phyloP scores from a whole-genome alignment of 2,888 invertebrate species.

The Catocala nupta region DNA sequence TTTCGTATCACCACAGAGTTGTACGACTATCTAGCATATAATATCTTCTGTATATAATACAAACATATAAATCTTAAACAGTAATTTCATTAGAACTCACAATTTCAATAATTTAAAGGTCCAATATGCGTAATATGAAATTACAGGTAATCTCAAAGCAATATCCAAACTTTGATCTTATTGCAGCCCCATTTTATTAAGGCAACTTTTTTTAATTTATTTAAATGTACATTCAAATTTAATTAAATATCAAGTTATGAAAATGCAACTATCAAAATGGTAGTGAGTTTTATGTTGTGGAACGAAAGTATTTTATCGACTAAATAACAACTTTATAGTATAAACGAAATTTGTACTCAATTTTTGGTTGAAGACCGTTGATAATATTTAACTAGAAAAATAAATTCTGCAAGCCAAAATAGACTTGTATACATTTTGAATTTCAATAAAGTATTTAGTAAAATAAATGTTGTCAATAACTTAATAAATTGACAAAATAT shows the following conservation, averaged over 20 bases:
- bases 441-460: background rate
- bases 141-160: no score
- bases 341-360: slow-evolving; percentile 39
- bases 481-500: no score
- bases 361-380: slow-evolving; percentile 34
- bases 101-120: no score
- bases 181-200: no score
- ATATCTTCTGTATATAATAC: background rate
- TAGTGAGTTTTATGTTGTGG: background rate
- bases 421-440: background rate
- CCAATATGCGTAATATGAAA: no score
- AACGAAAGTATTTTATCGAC: slow-evolving; percentile 21
- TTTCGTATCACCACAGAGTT: slow-evolving; percentile 1
- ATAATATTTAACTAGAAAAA: background rate
- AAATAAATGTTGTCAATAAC: background rate
- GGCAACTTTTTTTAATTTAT: no score
- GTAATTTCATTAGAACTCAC: no score
- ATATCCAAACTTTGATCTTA: no score
- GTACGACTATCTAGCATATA: background rate
- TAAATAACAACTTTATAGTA: slow-evolving; percentile 35
- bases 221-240: no score
- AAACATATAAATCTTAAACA: no score
- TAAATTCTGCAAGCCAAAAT: background rate
- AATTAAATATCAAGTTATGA: no score
- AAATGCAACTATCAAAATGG: no score